Percentiles rank a stretch among this genome's conserved stretches.
These are phyloP conservation scores for Iphiclides podalirius DNA, from an alignment of 2,888 invertebrate species.

Conservation along the genomic window DNA sequence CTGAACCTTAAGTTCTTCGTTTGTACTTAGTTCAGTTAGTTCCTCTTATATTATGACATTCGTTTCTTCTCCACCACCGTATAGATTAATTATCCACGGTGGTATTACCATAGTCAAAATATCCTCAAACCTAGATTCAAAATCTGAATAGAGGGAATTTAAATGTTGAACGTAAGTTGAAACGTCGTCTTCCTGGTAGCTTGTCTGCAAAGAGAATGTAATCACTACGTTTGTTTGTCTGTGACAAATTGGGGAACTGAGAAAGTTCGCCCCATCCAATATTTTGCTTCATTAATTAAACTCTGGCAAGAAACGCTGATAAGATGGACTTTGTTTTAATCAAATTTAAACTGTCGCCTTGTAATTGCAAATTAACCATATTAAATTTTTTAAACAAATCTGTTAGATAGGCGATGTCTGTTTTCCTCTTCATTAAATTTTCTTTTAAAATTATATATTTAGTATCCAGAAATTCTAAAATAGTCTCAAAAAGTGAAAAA, in stretches of 20 bases:
- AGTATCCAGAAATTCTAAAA: no score
- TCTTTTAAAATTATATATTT: neutral
- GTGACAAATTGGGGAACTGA: slow-evolving; percentile 3
- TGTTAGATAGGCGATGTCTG: slow-evolving; percentile 38
- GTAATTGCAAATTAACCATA: slow-evolving; percentile 10
- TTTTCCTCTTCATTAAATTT: slow-evolving; percentile 46
- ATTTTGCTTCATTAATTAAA: slow-evolving; percentile 37
- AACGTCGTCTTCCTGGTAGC: slow-evolving; percentile 15
- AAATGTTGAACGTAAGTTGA: slow-evolving; percentile 25
- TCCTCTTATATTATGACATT: slow-evolving; percentile 24
- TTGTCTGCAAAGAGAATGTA: no score
- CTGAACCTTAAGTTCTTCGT: slow-evolving; percentile 21
- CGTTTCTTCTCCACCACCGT: slow-evolving; percentile 23
- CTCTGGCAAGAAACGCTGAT: slow-evolving; percentile 34
- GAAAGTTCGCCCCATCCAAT: slow-evolving; percentile 27
- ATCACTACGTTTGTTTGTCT: no score
- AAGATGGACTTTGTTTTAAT: slow-evolving; percentile 37
- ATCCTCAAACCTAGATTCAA: slow-evolving; percentile 22
- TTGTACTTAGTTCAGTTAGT: slow-evolving; percentile 20
- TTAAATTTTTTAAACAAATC: slow-evolving; percentile 27
- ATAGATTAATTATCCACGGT: slow-evolving; percentile 26
- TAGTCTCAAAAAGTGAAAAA: neutral
- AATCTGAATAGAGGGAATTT: slow-evolving; percentile 10
- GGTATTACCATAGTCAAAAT: slow-evolving; percentile 25
- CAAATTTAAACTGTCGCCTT: slow-evolving; percentile 14